Base-by-base conservation (phyloP, 2,888 invertebrate species). In the Caradrina kadenii region DNA sequence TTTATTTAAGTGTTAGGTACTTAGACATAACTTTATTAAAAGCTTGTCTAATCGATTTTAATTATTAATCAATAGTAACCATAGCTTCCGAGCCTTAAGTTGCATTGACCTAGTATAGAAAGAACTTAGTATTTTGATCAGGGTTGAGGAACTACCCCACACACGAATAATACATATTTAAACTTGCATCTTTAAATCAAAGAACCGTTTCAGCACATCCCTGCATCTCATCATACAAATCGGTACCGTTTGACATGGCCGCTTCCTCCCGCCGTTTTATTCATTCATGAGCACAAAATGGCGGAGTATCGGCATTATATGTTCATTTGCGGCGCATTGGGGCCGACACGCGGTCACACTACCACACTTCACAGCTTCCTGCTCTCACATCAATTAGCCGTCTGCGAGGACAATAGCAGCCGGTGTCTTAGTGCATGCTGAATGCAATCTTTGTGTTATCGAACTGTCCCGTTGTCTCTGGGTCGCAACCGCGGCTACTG, bases 241-340 rank as follows among this genome's bases (percentile, higher is more conserved):
- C 93, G 93, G 93, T 80, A 73, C 76, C 86, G 92, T 92, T 93
- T 93, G 92, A 90, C 82, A 82, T 69, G 75, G 83, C 82, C 89
- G 90, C 90, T 92, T 92, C 87, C 86, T 86, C 82, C 84, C 67
- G 67, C 61, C 67, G 71, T 77, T 75, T 89, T 89, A 91, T 89
- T 90, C 89, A 91, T 90, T 90, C 89, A 91, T 89, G 89, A 55
- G 49, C 67, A 81, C 68, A 81, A 78, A 78, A 78, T 78, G 78
- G 82, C 84, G 81, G 85, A 82, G 86, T 86, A 88, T 87, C 76
- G 79, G 88, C 87, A 93, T 93, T 93, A 92, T 93, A 91, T 91
- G 93, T 91, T 93, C 93, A 93, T 94, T 93, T 93, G 88, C 87
- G 82, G 86, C 60, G 84, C 85, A 91, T 93, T 91, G 86, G 89